Base-by-base conservation (phyloP, 2,113 vertebrate genomes). In the Ciconia maguari region DNA sequence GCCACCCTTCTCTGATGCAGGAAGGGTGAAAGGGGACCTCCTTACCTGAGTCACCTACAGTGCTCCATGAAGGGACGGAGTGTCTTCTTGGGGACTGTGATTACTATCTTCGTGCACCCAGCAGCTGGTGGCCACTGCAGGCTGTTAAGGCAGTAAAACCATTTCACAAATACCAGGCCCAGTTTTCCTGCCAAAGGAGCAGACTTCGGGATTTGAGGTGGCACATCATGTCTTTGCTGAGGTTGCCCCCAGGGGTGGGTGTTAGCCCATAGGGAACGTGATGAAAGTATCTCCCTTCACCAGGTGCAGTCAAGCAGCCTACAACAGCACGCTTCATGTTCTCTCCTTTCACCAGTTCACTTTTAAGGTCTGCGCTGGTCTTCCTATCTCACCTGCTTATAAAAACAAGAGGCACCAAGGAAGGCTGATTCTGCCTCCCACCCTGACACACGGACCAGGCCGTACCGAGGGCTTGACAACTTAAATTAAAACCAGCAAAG, bases 51-150 rank as follows among this genome's bases (percentile, higher is more conserved):
- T 22, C 38, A 70, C 13, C 30, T 65, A 6, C 7, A 44, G 24
- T 52, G 48, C 6, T 82, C 27, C 0, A 0, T 13, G 42, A 19
- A 70, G 19, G 8, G 4, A 10, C 19, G 9, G 21, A 65, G 13
- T 61, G 57, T 62, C 41, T 51, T 36, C 22, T 6, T 74, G 21
- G 15, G 32, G 11, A 46, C 32, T 69, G 13, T 62, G 11, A 13
- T 41, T 68, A 18, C 11, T 42, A 4, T 4, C 16, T 81, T 82
- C 57, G 54, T 27, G 7, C 10, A 60, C 32, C 13, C 17, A 54
- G 19, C 25, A 41, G 15, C 10, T 32, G 10, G 16, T 48, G 9
- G 41, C 42, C 17, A 13, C 38, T 18, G 22, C 16, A 62, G 30
- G 57, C 27, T 91, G 6, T 21, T 46, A 16, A 22, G 11, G 25